Conservation (phyloP, 2,797 vertebrate species). For the Kryptolebias ocellatus region DNA sequence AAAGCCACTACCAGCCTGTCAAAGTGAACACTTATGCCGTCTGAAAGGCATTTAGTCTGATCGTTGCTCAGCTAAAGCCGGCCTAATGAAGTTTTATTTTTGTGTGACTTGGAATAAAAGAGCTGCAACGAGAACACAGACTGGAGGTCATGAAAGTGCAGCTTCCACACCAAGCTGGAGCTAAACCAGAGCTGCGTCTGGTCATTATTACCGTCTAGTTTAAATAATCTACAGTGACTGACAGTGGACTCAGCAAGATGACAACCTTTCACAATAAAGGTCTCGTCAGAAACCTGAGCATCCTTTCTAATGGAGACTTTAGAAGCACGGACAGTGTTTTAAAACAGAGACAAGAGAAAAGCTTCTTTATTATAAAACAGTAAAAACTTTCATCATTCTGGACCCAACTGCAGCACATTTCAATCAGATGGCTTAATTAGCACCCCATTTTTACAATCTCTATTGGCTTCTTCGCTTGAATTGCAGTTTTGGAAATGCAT, state of each 20-base stretch:
- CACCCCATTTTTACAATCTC: neutral
- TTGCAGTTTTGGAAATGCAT: slow-evolving; percentile 13
- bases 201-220: neutral
- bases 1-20: no score
- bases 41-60: no score
- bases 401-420: neutral
- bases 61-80: no score
- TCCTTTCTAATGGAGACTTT: no score
- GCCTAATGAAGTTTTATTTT: neutral
- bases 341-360: neutral
- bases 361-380: no score
- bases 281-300: neutral
- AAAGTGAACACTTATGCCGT: no score
- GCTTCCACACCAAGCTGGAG: neutral
- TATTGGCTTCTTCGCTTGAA: neutral
- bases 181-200: neutral
- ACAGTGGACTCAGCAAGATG: neutral
- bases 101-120: neutral
- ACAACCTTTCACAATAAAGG: neutral
- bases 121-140: neutral
- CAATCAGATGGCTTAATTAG: slow-evolving; percentile 1
- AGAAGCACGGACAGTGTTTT: no score
- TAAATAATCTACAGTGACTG: neutral
- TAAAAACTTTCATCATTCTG: neutral
- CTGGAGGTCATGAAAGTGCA: neutral